Conservation (phyloP, 2,113 vertebrate species). For the Lasiurus cinereus region DNA sequence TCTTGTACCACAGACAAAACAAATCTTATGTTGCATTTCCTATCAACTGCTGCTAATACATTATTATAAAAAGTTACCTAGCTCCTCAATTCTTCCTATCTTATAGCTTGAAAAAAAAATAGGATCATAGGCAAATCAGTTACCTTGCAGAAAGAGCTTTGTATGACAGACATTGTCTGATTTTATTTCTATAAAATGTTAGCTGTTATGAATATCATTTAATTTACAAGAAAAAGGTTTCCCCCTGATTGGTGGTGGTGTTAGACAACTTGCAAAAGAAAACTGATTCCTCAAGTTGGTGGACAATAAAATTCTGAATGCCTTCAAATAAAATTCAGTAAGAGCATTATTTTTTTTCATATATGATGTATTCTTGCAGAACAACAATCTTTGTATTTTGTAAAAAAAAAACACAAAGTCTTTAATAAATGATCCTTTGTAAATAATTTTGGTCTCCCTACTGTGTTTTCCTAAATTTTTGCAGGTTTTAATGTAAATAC, state of each 20-base stretch:
- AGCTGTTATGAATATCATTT: conserved; percentile 76
- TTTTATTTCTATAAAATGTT: conserved; percentile 78
- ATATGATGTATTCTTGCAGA: conserved; percentile 88
- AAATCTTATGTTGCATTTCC: conserved; percentile 92
- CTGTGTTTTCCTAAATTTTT: conserved; percentile 78
- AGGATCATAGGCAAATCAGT: conserved; percentile 87
- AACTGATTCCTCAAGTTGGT: conserved; percentile 76
- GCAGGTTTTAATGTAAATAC: background rate
- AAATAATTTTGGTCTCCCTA: conserved; percentile 84
- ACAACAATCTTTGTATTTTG: conserved; percentile 90
- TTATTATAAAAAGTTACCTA: conserved; percentile 89
- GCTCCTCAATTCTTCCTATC: conserved; percentile 88
- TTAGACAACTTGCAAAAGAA: conserved; percentile 75
- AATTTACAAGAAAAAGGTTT: conserved; percentile 76
- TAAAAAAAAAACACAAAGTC: conserved; percentile 85
- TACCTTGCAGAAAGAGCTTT: conserved; percentile 82
- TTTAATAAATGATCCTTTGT: conserved; percentile 92
- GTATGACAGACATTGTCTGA: conserved; percentile 76
- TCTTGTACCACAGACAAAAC: conserved; percentile 91
- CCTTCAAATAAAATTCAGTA: conserved; percentile 81
- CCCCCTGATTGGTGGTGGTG: conserved; percentile 55
- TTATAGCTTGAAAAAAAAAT: conserved; percentile 85
- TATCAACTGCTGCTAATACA: conserved; percentile 91
- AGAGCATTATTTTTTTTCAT: conserved; percentile 84
- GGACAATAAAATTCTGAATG: conserved; percentile 76